These are phyloP conservation scores for Lasioglossum villosulum DNA, from an alignment of 2,888 invertebrate genomes.

Conservation along the genomic window DNA sequence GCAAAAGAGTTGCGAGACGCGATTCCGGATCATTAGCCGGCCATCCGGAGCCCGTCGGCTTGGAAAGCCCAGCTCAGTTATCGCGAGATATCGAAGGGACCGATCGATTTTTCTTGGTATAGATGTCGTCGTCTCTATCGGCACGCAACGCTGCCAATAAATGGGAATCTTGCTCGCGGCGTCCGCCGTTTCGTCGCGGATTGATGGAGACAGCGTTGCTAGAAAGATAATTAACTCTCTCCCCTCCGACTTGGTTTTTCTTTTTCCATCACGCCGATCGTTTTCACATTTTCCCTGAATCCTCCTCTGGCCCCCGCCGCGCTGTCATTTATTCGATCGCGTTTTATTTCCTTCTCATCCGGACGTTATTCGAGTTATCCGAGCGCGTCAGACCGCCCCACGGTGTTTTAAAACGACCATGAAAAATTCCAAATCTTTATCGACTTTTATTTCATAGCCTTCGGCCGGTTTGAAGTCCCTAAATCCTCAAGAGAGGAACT, in stretches of 20 bases:
- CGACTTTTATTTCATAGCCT: neutral
- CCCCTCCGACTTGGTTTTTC: neutral
- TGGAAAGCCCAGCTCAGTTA: neutral
- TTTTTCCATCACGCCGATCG: constrained; percentile 1
- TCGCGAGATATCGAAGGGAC: neutral
- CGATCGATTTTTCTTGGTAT: neutral
- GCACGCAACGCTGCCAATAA: neutral
- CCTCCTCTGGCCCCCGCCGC: neutral
- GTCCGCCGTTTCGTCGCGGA: neutral
- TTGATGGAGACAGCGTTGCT: constrained; percentile 8
- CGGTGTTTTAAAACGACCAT: neutral
- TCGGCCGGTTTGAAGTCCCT: too few relatives aligned
- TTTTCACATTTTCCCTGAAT: neutral
- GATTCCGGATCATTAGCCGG: neutral
- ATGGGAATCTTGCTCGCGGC: neutral
- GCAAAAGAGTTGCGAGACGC: neutral
- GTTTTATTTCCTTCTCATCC: neutral
- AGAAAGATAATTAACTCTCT: constrained; percentile 8
- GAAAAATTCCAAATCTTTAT: neutral
- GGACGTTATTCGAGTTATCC: neutral
- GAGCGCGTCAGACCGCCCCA: neutral
- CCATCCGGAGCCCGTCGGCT: neutral
- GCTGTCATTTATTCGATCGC: constrained; percentile 3
- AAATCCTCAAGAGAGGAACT: too few relatives aligned
- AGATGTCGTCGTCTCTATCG: neutral